Base-by-base conservation (phyloP, 2,888 invertebrate species). In the Cheilosia urbana region DNA sequence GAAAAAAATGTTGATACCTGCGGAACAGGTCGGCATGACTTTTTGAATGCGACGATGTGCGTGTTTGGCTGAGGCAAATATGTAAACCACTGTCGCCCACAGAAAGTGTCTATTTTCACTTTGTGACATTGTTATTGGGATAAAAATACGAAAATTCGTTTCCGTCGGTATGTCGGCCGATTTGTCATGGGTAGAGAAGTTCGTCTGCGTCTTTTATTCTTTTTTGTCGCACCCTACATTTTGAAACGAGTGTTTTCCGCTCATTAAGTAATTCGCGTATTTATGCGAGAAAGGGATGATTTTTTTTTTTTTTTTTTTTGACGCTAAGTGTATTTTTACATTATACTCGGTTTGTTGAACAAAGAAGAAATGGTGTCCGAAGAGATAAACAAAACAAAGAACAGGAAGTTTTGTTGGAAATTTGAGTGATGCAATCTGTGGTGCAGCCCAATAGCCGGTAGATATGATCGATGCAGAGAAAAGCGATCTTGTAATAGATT, bases 91-190 rank as follows among this genome's bases (percentile, higher is more conserved):
- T 53, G 57, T 37, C 30, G 5, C 27, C 57, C 42, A 11, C 53
- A 58, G 73, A 24, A 40, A 69, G 57, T 79, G 69, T 79, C 57
- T 72, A 55, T 76, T 76, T 81, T 76, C 60, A 47, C 62, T 68
- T 53, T 63, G 42, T 53, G 53, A 75, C 79, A 69, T 60, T 79
- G 53, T 69, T 58, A 21, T 19, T 30, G 51, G 51, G 66, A 69
- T 79, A 65, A 69, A 79, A 79, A 69, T 58, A 72, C 24, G 27
- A 55, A 66, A 58, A 58, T 37, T 24, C 11, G 37, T 63, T 63
- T 72, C 57, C 60, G 73, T 63, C 40, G 53, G 47, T 21, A 5
- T 55, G 37, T 49, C 19, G 51, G 34, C 13, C 13, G 49, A 13
- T 24, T 19, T 34, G 21, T 17, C 49, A 19, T 42, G 34, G 60